Conservation (phyloP, 2,797 vertebrate genomes). For the Poecilia velifera region DNA sequence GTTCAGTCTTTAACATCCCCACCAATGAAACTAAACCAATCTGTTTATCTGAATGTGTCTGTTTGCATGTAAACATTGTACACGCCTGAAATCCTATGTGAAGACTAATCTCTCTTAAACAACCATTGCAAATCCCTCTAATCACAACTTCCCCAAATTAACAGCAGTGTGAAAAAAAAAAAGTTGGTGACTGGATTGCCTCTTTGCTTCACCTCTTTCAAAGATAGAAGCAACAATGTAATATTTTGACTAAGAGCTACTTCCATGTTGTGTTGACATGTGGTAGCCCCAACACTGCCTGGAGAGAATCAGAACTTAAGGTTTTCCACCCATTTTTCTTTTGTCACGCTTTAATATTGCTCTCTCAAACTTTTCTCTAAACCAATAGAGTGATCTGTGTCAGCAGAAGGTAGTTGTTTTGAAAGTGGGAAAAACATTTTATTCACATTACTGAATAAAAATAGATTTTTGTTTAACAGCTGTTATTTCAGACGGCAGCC, state of each 20-base stretch:
- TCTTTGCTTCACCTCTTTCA: conserved; percentile 18
- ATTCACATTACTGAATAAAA: not conserved
- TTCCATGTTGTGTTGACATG: conserved; percentile 22
- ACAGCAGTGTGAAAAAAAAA: conserved; percentile 14
- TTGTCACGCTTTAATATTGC: not conserved
- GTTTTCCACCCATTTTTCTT: conserved; percentile 9
- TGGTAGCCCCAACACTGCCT: conserved; percentile 17
- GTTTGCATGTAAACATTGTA: no score
- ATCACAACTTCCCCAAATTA: conserved; percentile 57
- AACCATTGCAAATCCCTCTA: conserved; percentile 48
- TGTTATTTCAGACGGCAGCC: conserved; percentile 5
- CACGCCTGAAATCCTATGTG: conserved; percentile 63
- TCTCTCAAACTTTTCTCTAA: conserved; percentile 4
- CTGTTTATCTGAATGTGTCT: conserved; percentile 46
- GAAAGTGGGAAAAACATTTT: not conserved
- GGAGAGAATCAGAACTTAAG: conserved; percentile 18
- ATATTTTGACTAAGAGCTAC: conserved; percentile 35
- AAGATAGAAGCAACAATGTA: conserved; percentile 26
- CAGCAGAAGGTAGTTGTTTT: not conserved
- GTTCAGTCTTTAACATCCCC: conserved; percentile 36
- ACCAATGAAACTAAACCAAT: conserved; percentile 54
- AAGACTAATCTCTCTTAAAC: conserved; percentile 64
- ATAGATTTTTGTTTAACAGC: not conserved
- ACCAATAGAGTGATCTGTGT: not conserved
- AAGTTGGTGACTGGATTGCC: conserved; percentile 32